Base-by-base conservation (phyloP, 2,797 vertebrate species). In the Mastacembelus armatus region DNA sequence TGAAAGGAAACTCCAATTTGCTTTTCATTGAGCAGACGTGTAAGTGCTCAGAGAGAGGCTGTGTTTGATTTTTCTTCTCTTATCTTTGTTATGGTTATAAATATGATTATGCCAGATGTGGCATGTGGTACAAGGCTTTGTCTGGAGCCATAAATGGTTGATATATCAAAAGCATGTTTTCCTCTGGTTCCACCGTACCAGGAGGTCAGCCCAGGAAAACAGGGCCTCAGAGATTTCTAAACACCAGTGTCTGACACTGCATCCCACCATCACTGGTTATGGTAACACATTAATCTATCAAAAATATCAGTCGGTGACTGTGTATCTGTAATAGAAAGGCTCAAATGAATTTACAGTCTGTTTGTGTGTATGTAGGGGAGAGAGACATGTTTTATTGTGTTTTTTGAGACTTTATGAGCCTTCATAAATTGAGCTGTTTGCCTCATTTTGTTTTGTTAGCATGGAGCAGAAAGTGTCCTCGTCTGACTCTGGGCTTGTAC, bases 1-100 rank as follows among this genome's bases (percentile, higher is more conserved):
- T 87, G 85, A 92, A 88, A 89, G 80, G 85, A 84, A 86, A 86
- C 56, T 71, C 29, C 51, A 71, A 63, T 81, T 82, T 65, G 51
- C 68, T 77, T 84, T 86, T 86, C 76, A 77, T 49, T 78, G 54
- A 81, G 67, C 47, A 66, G 42, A 68, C 75, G 30, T 73, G 26
- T 63, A 77, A 86, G 77, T 84, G 71, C 74, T 83, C 42, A 75
- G 62, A 81, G 76, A 78, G 69, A 81, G 68, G 60, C 88, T 81
- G 62, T 65, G 64, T 87, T 91, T 89, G 80, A 90, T 90, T 91
- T 86, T 79, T 59, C 40, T 81, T 64, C 52, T 77, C 84, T 80
- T 91, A 85, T 92, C 86, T 86, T 72, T 90, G 84, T 90, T 90
- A 83, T 91, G 74, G 71, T 88, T 90, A 68, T 69, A 85, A 90